Percentiles rank a stretch among this genome's conserved stretches.
phyloP scores from a whole-genome alignment of 2,797 vertebrate genomes.

The Danio kyathit region DNA sequence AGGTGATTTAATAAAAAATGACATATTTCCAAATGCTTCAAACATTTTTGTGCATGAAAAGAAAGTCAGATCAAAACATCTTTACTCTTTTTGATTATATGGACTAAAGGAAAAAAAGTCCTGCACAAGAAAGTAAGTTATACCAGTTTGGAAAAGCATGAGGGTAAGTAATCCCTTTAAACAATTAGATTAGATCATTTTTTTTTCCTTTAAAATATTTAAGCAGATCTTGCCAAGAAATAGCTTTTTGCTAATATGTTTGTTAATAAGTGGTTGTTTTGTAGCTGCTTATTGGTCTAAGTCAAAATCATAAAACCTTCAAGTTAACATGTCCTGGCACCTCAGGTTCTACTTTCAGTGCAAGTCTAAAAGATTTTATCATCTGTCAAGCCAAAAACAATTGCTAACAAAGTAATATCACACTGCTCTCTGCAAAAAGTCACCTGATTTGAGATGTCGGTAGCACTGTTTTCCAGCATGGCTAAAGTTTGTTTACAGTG shows the following conservation, averaged over 20 bases:
- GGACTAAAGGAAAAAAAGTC: no score
- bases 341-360: background rate
- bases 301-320: slow-evolving; percentile 2
- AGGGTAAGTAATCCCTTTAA: background rate
- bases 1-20: background rate
- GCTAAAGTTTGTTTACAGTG: no score
- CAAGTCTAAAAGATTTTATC: background rate
- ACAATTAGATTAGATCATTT: background rate
- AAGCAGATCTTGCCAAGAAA: background rate
- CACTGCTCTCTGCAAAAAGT: background rate
- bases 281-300: background rate
- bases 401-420: background rate
- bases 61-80: no score
- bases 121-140: no score
- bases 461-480: background rate
- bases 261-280: background rate
- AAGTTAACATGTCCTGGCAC: background rate
- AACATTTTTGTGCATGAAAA: no score
- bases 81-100: no score
- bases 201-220: background rate
- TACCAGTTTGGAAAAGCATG: no score
- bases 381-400: background rate
- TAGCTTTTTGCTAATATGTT: background rate
- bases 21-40: no score
- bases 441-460: background rate